Conservation (phyloP, 2,797 vertebrate genomes). For the Acridotheres tristis region DNA sequence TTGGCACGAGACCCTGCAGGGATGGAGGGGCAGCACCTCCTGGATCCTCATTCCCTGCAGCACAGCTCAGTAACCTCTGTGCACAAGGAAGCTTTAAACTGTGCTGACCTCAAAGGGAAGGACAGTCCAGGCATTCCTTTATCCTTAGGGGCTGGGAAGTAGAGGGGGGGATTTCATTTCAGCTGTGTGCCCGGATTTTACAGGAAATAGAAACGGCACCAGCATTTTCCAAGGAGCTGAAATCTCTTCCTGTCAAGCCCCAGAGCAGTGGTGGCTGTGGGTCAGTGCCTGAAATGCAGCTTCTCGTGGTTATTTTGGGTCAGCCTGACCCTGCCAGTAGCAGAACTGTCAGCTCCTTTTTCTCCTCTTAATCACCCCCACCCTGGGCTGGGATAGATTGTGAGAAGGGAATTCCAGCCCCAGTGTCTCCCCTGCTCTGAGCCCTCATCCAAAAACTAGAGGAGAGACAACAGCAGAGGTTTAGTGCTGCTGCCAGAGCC, state of each 20-base stretch:
- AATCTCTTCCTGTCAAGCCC: not conserved
- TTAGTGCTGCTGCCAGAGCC: not conserved
- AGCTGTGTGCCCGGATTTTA: not conserved
- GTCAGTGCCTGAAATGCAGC: not conserved
- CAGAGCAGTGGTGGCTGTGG: accelerated
- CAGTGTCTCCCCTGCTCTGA: not conserved
- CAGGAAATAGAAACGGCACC: not conserved
- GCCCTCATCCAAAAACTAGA: not conserved
- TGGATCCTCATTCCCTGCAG: not conserved
- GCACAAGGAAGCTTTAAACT: not conserved
- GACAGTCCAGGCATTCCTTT: not conserved
- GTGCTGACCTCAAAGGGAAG: not conserved
- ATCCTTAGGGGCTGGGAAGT: not conserved
- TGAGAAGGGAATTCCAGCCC: not conserved
- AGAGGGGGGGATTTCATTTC: accelerated
- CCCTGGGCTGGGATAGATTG: not conserved
- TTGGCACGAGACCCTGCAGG: accelerated
- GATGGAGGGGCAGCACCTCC: not conserved
- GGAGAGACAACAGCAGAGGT: not conserved
- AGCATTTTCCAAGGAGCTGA: not conserved
- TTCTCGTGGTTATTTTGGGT: not conserved
- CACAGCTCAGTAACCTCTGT: not conserved
- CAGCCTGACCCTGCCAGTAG: not conserved
- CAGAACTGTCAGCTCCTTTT: not conserved
- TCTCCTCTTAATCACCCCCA: not conserved